phyloP scores from a whole-genome alignment of 2,888 invertebrate species.

The Pyrgus malvae region DNA sequence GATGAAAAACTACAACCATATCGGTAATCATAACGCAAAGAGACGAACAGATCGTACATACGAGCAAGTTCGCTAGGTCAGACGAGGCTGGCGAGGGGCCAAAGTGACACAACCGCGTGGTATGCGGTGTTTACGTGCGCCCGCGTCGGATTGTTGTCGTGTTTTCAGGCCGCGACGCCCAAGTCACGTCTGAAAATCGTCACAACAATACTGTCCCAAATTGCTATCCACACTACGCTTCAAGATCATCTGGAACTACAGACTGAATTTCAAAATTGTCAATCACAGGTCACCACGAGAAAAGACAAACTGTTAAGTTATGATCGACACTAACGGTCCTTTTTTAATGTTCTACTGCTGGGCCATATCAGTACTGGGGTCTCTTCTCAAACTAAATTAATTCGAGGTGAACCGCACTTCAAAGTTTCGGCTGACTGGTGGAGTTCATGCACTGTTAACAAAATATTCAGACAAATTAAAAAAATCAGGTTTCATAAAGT shows the following conservation, averaged over 20 bases:
- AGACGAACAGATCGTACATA: constrained; percentile 29
- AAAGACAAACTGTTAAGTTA: too few relatives aligned
- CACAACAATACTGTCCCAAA: constrained; percentile 14
- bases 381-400: too few relatives aligned
- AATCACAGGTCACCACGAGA: too few relatives aligned
- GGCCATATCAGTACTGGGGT: too few relatives aligned
- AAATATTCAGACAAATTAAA: too few relatives aligned
- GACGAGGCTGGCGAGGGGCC: constrained; percentile 58
- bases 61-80: constrained; percentile 68
- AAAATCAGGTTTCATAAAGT: too few relatives aligned
- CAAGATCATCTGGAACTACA: background rate
- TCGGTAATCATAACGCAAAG: constrained; percentile 24
- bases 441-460: too few relatives aligned
- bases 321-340: too few relatives aligned
- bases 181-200: constrained; percentile 15
- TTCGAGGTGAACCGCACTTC: too few relatives aligned
- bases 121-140: constrained; percentile 69
- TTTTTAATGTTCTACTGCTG: too few relatives aligned
- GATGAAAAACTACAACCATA: constrained; percentile 32
- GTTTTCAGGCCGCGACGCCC: constrained; percentile 33
- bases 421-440: too few relatives aligned
- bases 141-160: constrained; percentile 55
- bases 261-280: too few relatives aligned
- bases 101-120: constrained; percentile 69
- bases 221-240: background rate